phyloP scores from a whole-genome alignment of 2,113 vertebrate genomes.

The Tachycineta bicolor region DNA sequence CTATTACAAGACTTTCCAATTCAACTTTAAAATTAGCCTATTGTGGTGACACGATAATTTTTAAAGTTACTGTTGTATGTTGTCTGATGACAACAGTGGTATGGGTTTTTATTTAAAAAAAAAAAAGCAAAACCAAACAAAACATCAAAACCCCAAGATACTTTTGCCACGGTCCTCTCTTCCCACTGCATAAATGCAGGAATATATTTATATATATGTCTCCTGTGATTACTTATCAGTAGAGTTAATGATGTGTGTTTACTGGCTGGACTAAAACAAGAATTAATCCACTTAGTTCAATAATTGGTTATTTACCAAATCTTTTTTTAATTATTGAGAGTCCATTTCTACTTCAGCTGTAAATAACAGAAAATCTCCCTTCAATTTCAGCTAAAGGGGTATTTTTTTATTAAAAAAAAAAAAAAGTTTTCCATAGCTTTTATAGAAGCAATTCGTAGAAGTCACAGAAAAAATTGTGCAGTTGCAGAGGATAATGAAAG shows the following conservation, averaged over 20 bases:
- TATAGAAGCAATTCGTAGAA: not conserved
- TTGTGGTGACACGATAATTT: not conserved
- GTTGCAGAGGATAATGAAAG: not conserved
- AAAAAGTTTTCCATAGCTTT: not conserved
- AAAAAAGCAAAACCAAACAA: not conserved
- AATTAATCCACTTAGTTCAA: not conserved
- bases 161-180: not conserved
- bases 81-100: not conserved
- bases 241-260: conserved; percentile 14
- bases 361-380: not conserved
- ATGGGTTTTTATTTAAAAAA: not conserved
- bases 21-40: not conserved
- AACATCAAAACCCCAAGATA: not conserved
- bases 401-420: not conserved
- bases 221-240: not conserved
- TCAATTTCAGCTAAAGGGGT: not conserved
- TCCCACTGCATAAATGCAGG: not conserved
- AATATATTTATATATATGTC: not conserved
- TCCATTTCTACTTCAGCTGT: not conserved
- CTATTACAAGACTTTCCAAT: not conserved
- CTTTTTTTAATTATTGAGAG: not conserved
- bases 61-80: not conserved
- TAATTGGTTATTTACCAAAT: not conserved
- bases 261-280: not conserved
- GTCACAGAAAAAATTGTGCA: not conserved